Evolutionary conservation across 2,113 vertebrate genomes (phyloP), one percentile per base, ranked within the genome.

Genomic region (Otocyon megalotis): DNA sequence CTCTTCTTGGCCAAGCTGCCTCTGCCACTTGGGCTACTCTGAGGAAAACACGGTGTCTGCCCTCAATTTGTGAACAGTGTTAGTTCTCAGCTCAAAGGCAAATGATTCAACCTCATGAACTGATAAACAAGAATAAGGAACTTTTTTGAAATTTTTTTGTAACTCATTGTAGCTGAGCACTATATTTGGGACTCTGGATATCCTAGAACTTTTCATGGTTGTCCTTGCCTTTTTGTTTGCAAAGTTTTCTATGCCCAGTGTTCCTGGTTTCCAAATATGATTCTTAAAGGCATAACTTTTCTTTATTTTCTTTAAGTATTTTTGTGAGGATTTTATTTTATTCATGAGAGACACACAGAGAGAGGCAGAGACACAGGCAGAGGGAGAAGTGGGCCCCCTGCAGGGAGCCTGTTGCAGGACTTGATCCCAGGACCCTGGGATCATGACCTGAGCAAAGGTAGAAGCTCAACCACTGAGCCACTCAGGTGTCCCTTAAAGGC

Each of bases 251-350:
- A 99, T 99, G 99, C 99, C 99, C 99, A 99, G 99, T 98, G 99
- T 99, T 99, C 99, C 99, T 88, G 99, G 99, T 98, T 99, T 99
- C 96, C 99, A 99, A 99, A 99, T 99, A 0, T 98, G 99, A 97
- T 99, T 99, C 98, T 99, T 99, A 85, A 99, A 99, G 98, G 99
- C 99, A 97, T 99, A 99, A 97, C 99, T 99, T 97, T 99, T 99
- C 98, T 43, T 43, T 43, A 43, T 43, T 43, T 43, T 43, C 5
- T 43, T 43, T 43, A 43, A 43, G 43, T 43, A 43, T 43, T 43
- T 7, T 43, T 43, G 43, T 43, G 43, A 43, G 7, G 43, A 43
- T 43, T 43, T 43, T 43, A 43, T 43, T 43, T 43, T 43, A 43
- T 43, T 43, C 43, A 43, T 43, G 43, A 43, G 43, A 43, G 43